phyloP scores from a whole-genome alignment of 2,113 vertebrate species.

The Brachyistius frenatus region DNA sequence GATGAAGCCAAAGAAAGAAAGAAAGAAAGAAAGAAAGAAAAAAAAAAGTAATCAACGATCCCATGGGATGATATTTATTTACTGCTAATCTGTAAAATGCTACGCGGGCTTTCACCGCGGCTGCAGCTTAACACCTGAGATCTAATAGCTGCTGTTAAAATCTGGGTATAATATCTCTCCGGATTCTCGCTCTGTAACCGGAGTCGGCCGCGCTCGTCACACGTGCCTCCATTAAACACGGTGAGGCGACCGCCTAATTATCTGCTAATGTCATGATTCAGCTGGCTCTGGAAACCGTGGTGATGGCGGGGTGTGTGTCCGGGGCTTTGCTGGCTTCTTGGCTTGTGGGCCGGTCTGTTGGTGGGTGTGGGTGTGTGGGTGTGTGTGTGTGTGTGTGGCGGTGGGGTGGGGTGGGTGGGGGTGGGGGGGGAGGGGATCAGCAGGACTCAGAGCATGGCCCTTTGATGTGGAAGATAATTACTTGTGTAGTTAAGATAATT shows the following conservation, averaged over 20 bases:
- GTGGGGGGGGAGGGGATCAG: constrained; percentile 34
- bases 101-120: constrained; percentile 5
- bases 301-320: constrained; percentile 23
- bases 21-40: neutral
- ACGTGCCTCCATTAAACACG: constrained; percentile 57
- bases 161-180: constrained; percentile 9
- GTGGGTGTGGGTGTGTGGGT: constrained; percentile 5
- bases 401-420: constrained; percentile 12
- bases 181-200: constrained; percentile 2
- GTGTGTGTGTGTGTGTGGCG: too few species aligned
- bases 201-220: constrained; percentile 38
- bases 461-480: constrained; percentile 90
- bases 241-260: constrained; percentile 75
- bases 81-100: constrained; percentile 47
- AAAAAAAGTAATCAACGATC: constrained; percentile 15
- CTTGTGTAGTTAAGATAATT: constrained; percentile 82
- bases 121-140: constrained; percentile 41
- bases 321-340: neutral
- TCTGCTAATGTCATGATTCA: constrained; percentile 76
- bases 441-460: constrained; percentile 78
- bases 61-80: constrained; percentile 50
- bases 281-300: constrained; percentile 63
- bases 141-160: constrained; percentile 31
- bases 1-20: neutral
- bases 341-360: constrained; percentile 9